phyloP scores from a whole-genome alignment of 2,797 vertebrate species.

The Sebastes goodei region DNA sequence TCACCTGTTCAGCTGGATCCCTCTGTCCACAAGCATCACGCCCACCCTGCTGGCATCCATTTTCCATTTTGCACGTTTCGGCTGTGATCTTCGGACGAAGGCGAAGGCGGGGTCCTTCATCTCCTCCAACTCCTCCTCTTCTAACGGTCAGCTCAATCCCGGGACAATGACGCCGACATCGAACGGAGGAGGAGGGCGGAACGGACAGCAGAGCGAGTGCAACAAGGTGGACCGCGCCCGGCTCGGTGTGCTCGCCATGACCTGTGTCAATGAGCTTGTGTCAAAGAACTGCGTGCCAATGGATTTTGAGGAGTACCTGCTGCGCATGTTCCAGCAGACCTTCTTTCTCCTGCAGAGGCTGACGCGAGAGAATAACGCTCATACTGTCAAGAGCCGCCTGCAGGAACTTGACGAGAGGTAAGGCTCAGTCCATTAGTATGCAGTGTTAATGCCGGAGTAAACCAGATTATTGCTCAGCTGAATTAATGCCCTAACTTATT shows the following conservation, averaged over 20 bases:
- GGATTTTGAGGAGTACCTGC: constrained; percentile 98
- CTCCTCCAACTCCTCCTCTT: constrained; percentile 70
- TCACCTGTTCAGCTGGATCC: constrained; percentile 99
- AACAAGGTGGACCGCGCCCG: constrained; percentile 87
- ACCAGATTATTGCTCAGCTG: no score
- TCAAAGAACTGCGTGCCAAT: constrained; percentile 99
- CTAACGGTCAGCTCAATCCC: constrained; percentile 70
- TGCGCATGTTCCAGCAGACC: constrained; percentile 99
- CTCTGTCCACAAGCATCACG: constrained; percentile 95
- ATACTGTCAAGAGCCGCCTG: constrained; percentile 91
- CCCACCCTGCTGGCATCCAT: constrained; percentile 96
- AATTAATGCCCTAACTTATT: no score
- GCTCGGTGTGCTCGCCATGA: constrained; percentile 95
- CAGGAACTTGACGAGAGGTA: constrained; percentile 98
- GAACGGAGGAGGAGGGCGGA: constrained; percentile 73
- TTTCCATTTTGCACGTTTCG: constrained; percentile 97
- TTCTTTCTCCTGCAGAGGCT: constrained; percentile 98
- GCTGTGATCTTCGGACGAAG: constrained; percentile 89
- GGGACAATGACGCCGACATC: constrained; percentile 64
- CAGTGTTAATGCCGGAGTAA: no score
- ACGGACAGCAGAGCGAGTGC: constrained; percentile 60
- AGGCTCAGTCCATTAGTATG: not conserved
- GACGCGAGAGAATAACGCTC: constrained; percentile 90
- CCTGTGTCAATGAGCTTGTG: constrained; percentile 98
- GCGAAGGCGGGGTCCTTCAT: constrained; percentile 73